phyloP scores from a whole-genome alignment of 2,113 vertebrate species.

The Speoplatyrhinus poulsoni region DNA sequence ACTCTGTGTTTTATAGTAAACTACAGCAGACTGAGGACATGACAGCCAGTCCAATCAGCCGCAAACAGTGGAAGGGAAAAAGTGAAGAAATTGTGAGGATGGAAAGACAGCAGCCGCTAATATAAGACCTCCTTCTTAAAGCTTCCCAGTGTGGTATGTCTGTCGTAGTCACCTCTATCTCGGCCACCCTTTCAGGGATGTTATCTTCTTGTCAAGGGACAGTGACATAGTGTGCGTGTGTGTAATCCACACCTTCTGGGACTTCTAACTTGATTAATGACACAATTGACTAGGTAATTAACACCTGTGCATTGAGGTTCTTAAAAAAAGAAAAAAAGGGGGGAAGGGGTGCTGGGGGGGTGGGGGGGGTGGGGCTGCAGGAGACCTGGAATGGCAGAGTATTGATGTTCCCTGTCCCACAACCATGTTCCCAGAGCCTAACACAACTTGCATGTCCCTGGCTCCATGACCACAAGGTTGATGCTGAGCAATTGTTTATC shows the following conservation, averaged over 20 bases:
- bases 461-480: conserved; percentile 37
- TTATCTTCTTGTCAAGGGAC: conserved; percentile 60
- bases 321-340: conserved; percentile 53
- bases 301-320: conserved; percentile 62
- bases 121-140: conserved; percentile 48
- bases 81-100: conserved; percentile 34
- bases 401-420: conserved; percentile 63
- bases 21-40: background rate
- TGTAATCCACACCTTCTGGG: conserved; percentile 48
- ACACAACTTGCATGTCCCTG: conserved; percentile 22
- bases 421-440: background rate
- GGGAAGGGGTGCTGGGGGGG: background rate
- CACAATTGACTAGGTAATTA: conserved; percentile 76
- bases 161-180: conserved; percentile 66
- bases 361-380: background rate
- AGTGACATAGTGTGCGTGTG: background rate
- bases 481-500: conserved; percentile 49
- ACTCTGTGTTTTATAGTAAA: background rate
- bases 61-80: conserved; percentile 22
- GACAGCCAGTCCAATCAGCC: conserved; percentile 21
- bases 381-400: conserved; percentile 53
- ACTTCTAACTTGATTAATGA: conserved; percentile 74
- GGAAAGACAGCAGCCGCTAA: conserved; percentile 35
- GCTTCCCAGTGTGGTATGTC: conserved; percentile 56
- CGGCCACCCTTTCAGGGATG: conserved; percentile 49